Conservation (phyloP, 2,113 vertebrate species). For the Nicator chloris region DNA sequence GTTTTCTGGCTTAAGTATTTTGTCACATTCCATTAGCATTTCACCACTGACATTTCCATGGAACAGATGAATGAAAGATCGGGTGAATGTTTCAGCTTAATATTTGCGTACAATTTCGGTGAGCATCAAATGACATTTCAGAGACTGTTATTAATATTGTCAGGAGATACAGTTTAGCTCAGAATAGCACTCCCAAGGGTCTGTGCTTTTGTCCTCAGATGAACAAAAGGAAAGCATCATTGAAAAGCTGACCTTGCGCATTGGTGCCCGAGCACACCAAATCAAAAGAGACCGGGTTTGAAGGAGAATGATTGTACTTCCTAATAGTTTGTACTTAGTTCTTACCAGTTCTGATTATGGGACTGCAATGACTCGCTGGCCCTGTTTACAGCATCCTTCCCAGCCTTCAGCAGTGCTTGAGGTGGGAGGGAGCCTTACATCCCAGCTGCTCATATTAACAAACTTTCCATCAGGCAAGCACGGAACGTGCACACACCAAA, state of each 20-base stretch:
- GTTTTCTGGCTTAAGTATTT: constrained; percentile 20
- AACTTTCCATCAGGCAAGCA: not conserved
- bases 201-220: not conserved
- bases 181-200: not conserved
- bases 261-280: not conserved
- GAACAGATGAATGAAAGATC: not conserved
- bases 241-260: not conserved
- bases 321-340: not conserved
- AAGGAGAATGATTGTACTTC: not conserved
- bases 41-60: not conserved
- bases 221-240: not conserved
- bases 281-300: not conserved
- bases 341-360: not conserved
- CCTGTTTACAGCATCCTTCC: not conserved
- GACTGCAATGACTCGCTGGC: not conserved
- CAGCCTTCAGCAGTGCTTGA: not conserved
- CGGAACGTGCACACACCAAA: not conserved
- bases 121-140: constrained; percentile 1
- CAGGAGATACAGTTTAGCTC: not conserved
- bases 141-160: not conserved
- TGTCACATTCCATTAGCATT: constrained; percentile 42
- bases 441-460: not conserved
- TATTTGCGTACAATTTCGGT: not conserved
- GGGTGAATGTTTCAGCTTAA: not conserved
- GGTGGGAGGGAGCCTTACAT: not conserved